Percentiles rank a stretch among this genome's conserved stretches.
phyloP scores from a whole-genome alignment of 1,140 invertebrate species.

The Helicoverpa zea region DNA sequence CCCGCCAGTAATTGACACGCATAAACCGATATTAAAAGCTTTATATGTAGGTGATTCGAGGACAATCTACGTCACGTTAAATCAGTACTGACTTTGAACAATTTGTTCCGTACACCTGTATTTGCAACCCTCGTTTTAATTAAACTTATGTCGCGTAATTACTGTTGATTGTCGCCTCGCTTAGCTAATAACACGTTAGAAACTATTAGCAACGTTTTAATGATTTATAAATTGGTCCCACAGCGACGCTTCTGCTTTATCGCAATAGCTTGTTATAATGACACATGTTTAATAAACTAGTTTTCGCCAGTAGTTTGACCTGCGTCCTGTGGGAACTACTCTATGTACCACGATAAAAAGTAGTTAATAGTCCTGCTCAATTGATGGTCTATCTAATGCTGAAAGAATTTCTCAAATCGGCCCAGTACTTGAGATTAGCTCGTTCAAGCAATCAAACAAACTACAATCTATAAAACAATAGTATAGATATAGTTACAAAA shows the following conservation, averaged over 20 bases:
- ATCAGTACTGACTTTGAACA: slow-evolving; percentile 56
- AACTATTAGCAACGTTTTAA: slow-evolving; percentile 26
- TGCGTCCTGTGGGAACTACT: too few species aligned
- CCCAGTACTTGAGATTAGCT: background rate
- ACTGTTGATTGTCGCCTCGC: slow-evolving; percentile 55
- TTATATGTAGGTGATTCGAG: slow-evolving; percentile 44
- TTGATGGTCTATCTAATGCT: background rate
- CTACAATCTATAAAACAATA: too few species aligned
- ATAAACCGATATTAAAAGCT: slow-evolving; percentile 54
- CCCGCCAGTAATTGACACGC: slow-evolving; percentile 48
- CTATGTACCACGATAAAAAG: too few species aligned
- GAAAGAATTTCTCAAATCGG: slow-evolving; percentile 27
- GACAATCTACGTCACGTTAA: slow-evolving; percentile 51
- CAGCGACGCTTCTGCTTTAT: background rate
- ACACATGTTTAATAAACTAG: too few species aligned
- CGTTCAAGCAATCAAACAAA: too few species aligned
- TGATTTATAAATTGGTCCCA: slow-evolving; percentile 22
- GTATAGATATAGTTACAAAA: too few species aligned
- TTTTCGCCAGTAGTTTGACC: too few species aligned
- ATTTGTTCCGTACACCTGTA: slow-evolving; percentile 58
- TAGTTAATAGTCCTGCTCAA: background rate
- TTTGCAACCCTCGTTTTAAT: slow-evolving; percentile 59
- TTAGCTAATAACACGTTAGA: slow-evolving; percentile 27
- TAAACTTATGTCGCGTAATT: slow-evolving; percentile 64
- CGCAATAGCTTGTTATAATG: background rate